Conservation (phyloP, 2,797 vertebrate species). For the Lateolabrax maculatus region DNA sequence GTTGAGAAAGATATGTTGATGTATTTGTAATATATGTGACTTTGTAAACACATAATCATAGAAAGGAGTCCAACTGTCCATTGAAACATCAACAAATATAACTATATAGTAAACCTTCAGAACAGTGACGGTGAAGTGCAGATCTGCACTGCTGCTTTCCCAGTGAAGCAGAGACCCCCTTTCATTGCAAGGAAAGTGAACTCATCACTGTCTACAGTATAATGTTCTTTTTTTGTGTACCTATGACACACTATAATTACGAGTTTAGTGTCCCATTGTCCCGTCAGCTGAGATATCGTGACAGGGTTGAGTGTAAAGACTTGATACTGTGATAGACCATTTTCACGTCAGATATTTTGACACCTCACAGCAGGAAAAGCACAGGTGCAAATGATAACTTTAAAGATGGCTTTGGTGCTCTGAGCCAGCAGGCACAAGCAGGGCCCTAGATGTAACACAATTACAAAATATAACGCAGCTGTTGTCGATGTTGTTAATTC, state of each 20-base stretch:
- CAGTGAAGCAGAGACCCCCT: neutral
- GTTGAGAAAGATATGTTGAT: neutral
- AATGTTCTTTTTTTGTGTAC: neutral
- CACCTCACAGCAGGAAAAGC: neutral
- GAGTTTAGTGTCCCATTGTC: neutral
- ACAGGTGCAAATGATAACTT: neutral
- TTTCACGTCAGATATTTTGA: neutral
- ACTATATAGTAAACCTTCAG: neutral
- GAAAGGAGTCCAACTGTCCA: neutral
- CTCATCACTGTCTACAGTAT: neutral
- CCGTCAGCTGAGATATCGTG: neutral
- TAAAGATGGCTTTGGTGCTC: neutral
- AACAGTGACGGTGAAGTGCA: neutral
- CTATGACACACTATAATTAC: neutral
- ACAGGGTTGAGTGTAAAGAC: neutral
- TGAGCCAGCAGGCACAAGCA: neutral
- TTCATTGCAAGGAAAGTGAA: too few species aligned
- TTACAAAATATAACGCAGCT: neutral
- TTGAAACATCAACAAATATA: neutral
- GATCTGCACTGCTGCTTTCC: neutral
- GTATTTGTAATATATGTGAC: neutral
- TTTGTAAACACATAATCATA: neutral
- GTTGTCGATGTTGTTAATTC: neutral
- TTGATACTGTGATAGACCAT: neutral
- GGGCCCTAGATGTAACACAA: too few species aligned